These are phyloP conservation scores for Xylocampa areola DNA, from an alignment of 2,888 invertebrate genomes.

Conservation along the genomic window DNA sequence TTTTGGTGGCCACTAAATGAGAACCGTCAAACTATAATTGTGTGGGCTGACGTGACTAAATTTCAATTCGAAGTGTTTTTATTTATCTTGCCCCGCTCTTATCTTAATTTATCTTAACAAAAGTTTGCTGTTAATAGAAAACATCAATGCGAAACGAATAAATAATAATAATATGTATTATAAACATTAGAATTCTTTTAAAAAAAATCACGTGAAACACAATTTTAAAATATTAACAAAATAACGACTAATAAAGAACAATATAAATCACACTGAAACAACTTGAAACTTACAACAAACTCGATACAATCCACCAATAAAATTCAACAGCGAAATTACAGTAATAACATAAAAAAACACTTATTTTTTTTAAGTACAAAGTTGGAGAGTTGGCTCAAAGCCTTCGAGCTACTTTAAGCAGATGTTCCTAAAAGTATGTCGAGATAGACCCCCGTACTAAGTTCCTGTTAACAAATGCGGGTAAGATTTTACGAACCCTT, in stretches of 20 bases:
- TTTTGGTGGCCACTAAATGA: too few relatives aligned
- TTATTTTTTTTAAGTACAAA: conserved; percentile 20
- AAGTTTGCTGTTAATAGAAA: too few relatives aligned
- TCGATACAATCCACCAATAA: conserved; percentile 28
- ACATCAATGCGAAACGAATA: too few relatives aligned
- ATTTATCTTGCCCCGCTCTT: too few relatives aligned
- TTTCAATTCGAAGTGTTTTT: too few relatives aligned
- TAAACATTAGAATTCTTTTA: too few relatives aligned
- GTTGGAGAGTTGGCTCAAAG: conserved; percentile 11
- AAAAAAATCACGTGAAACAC: neutral
- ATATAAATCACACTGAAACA: conserved; percentile 24
- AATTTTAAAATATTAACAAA: conserved; percentile 15
- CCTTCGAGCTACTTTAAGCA: conserved; percentile 28
- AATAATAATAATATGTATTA: too few relatives aligned
- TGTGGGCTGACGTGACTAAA: too few relatives aligned
- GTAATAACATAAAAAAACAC: conserved; percentile 27
- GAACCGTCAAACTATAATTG: too few relatives aligned
- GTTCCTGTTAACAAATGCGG: conserved; percentile 61
- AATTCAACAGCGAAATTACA: conserved; percentile 22
- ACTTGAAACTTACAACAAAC: conserved; percentile 25
- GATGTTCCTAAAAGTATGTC: conserved; percentile 48
- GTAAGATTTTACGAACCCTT: conserved; percentile 57
- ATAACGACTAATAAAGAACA: conserved; percentile 11
- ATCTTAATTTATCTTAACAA: too few relatives aligned
- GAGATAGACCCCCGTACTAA: conserved; percentile 47